Conservation (phyloP, 2,888 invertebrate species). For the Dynastes maya region DNA sequence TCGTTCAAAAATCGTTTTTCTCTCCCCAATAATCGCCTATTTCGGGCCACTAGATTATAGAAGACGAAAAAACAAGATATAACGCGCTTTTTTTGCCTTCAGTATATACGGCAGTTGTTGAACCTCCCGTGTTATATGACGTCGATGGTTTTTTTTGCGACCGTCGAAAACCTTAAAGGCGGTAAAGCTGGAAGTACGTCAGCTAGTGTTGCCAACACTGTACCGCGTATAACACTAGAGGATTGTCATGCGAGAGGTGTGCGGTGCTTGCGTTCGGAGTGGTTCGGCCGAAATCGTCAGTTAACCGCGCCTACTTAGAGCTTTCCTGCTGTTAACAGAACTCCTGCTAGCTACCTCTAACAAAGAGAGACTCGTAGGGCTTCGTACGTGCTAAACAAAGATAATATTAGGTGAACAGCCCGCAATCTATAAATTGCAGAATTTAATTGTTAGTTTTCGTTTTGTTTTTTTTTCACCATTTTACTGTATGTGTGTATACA, state of each 20-base stretch:
- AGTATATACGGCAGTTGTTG: background rate
- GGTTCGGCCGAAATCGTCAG: constrained; percentile 54
- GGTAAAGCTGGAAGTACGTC: constrained; percentile 45
- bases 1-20: too few species aligned
- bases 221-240: constrained; percentile 59
- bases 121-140: constrained; percentile 47
- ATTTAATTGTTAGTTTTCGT: constrained; percentile 51
- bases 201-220: constrained; percentile 57
- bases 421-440: constrained; percentile 51
- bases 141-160: constrained; percentile 49
- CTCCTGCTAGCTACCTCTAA: constrained; percentile 27
- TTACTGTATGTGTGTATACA: too few species aligned
- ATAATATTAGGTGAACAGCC: constrained; percentile 36
- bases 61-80: too few species aligned
- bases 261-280: constrained; percentile 55
- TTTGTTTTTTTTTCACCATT: too few species aligned
- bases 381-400: background rate
- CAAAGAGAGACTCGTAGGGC: constrained; percentile 7
- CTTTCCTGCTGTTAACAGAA: constrained; percentile 52
- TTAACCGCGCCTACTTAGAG: constrained; percentile 53
- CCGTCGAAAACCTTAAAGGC: constrained; percentile 1
- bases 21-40: too few species aligned
- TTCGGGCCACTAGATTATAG: too few species aligned
- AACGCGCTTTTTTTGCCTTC: constrained; percentile 2
- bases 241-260: constrained; percentile 51